Conservation (phyloP, 2,113 vertebrate genomes). For the Laticauda colubrina region DNA sequence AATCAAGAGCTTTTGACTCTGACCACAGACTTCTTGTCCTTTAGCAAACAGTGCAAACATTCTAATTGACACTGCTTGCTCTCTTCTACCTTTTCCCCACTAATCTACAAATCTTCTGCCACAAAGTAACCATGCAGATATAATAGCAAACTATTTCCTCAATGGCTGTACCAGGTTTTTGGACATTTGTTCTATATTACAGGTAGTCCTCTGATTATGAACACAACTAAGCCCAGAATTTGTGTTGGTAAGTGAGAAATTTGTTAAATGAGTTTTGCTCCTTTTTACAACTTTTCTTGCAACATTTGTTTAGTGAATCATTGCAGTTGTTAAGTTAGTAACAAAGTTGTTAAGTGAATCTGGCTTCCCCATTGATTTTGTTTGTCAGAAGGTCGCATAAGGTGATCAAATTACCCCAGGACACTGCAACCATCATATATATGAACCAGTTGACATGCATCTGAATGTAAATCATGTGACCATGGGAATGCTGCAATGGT, state of each 20-base stretch:
- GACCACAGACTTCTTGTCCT: slow-evolving; percentile 62
- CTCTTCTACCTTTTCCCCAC: neutral
- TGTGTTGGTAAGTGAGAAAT: neutral
- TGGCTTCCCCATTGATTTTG: neutral
- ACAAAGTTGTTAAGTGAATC: neutral
- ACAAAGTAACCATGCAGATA: slow-evolving; percentile 57
- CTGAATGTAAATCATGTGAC: neutral
- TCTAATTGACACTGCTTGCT: slow-evolving; percentile 44
- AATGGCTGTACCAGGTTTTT: slow-evolving; percentile 50
- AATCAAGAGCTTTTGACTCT: slow-evolving; percentile 61
- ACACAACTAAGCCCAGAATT: neutral
- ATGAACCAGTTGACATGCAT: neutral
- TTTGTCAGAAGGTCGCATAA: neutral
- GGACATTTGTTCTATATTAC: slow-evolving; percentile 55
- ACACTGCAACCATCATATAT: neutral
- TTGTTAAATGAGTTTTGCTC: neutral
- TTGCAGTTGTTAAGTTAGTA: neutral
- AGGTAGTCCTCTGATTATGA: neutral
- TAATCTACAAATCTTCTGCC: slow-evolving; percentile 56
- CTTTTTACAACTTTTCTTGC: neutral
- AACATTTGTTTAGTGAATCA: neutral
- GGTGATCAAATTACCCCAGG: neutral
- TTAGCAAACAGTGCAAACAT: slow-evolving; percentile 66
- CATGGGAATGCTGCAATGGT: neutral
- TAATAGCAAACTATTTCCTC: slow-evolving; percentile 41